These are phyloP conservation scores for Maconellicoccus hirsutus DNA, from an alignment of 1,140 invertebrate species.

Conservation along the genomic window DNA sequence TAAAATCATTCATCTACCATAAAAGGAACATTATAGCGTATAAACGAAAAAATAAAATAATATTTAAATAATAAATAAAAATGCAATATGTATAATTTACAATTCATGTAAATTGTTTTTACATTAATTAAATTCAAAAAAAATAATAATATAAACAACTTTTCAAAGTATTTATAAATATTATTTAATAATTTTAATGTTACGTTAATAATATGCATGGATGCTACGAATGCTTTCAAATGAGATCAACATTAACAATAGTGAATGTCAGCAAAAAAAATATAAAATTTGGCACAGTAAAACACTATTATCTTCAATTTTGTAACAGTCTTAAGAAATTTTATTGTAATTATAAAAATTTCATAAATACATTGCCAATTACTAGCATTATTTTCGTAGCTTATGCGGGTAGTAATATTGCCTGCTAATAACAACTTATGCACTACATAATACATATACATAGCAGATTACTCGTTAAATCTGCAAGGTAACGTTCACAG, in stretches of 20 bases:
- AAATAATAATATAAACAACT: background rate
- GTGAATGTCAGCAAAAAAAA: background rate
- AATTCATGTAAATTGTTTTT: background rate
- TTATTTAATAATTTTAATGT: no score
- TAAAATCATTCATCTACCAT: no score
- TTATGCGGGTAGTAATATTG: no score
- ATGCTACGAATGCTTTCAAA: background rate
- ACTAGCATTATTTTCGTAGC: no score
- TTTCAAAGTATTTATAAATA: background rate
- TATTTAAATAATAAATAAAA: background rate
- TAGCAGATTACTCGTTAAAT: background rate
- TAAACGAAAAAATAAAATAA: no score
- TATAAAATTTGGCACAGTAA: no score
- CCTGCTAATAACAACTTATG: no score
- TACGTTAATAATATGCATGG: background rate
- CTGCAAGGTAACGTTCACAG: constrained; percentile 1
- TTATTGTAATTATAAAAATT: no score
- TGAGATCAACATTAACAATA: background rate
- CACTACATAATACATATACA: background rate
- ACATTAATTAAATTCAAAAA: background rate
- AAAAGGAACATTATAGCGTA: no score
- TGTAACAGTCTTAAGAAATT: no score
- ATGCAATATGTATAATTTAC: background rate
- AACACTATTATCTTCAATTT: no score
- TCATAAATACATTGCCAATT: no score